These are phyloP conservation scores for Emesis russula DNA, from an alignment of 2,888 invertebrate genomes.

Conservation along the genomic window DNA sequence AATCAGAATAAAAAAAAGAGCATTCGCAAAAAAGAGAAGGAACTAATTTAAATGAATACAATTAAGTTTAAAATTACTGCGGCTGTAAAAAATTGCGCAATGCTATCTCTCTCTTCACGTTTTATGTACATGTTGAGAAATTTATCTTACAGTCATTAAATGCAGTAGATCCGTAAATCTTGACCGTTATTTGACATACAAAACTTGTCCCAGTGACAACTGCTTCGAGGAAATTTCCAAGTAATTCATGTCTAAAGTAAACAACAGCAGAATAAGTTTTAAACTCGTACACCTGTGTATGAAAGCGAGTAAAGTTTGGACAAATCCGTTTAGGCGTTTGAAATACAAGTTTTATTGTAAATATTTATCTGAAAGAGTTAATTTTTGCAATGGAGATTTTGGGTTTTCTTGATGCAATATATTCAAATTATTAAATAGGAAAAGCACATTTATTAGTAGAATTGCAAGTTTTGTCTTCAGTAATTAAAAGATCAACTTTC, in stretches of 20 bases:
- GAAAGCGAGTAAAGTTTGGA: constrained; percentile 16
- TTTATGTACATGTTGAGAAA: no score
- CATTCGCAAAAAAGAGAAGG: no score
- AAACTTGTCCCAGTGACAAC: not conserved
- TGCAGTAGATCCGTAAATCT: not conserved
- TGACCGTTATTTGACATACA: not conserved
- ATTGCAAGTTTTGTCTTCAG: no score
- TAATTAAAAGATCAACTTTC: no score
- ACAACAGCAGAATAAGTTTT: constrained; percentile 14
- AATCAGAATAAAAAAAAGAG: no score
- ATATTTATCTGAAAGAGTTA: not conserved
- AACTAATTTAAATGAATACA: no score
- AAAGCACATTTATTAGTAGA: not conserved
- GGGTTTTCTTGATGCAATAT: not conserved
- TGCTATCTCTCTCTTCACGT: no score
- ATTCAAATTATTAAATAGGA: not conserved
- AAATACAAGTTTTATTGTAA: constrained; percentile 19
- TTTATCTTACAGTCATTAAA: not conserved
- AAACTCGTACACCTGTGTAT: constrained; percentile 20
- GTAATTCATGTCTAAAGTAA: constrained; percentile 8
- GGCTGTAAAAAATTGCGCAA: no score
- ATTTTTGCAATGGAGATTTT: not conserved
- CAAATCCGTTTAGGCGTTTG: constrained; percentile 25
- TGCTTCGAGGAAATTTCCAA: not conserved
- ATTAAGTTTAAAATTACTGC: no score